Evolutionary conservation across 2,113 vertebrate species (phyloP).

Genomic region (Empidonax traillii): DNA sequence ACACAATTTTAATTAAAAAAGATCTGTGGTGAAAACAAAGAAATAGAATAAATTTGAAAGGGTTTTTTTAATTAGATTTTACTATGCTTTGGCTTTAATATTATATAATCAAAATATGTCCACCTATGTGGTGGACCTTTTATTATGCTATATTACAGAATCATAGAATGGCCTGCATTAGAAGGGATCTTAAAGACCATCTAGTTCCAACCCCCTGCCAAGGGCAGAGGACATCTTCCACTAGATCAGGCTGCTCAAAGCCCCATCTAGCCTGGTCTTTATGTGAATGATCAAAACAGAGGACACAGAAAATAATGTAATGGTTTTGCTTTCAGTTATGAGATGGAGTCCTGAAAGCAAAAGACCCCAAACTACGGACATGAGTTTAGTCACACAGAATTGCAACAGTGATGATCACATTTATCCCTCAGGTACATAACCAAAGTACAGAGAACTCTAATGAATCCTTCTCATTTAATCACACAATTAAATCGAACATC

Average conservation of each 20-base stretch:
- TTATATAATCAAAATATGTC: background rate
- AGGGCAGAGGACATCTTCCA: background rate
- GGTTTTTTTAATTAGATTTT: background rate
- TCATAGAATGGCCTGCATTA: background rate
- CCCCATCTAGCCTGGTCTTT: background rate
- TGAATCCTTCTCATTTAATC: background rate
- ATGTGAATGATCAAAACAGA: background rate
- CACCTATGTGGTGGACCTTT: background rate
- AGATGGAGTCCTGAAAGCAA: background rate
- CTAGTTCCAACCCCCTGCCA: background rate
- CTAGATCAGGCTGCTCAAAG: background rate
- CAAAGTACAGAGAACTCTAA: background rate
- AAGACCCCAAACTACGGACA: fast-evolving
- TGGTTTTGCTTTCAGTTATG: background rate
- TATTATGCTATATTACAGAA: background rate
- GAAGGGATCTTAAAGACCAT: background rate
- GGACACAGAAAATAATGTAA: background rate
- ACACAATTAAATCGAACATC: background rate
- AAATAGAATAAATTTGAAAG: background rate
- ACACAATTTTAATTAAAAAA: background rate
- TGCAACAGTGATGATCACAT: background rate
- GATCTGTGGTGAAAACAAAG: background rate
- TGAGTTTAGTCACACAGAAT: background rate
- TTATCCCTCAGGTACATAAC: background rate
- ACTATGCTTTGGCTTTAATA: background rate